These are phyloP conservation scores for Rhipidura dahli DNA, from an alignment of 2,113 vertebrate species.

Conservation along the genomic window DNA sequence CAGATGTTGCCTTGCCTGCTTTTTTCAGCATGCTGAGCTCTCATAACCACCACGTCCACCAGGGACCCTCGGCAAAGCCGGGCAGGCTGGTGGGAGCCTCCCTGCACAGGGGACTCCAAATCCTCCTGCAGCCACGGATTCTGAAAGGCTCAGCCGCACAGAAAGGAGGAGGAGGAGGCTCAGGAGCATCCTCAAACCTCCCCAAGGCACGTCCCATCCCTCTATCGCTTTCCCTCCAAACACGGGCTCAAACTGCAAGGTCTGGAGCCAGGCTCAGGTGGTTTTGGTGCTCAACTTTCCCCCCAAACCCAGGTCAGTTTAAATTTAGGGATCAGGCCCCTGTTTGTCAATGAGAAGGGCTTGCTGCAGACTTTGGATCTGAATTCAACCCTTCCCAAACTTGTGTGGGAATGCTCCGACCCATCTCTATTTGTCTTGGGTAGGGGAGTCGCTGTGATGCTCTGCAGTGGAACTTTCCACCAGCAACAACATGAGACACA, in stretches of 20 bases:
- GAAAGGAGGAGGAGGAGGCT: neutral
- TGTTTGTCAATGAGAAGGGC: neutral
- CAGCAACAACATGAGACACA: slow-evolving; percentile 60
- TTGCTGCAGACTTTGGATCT: neutral
- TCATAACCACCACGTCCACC: rapidly evolving
- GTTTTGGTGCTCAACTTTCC: neutral
- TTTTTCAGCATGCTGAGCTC: neutral
- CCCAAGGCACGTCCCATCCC: neutral
- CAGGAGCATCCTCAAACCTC: neutral
- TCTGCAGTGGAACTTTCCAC: slow-evolving; percentile 76
- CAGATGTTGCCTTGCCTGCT: neutral
- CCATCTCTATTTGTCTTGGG: slow-evolving; percentile 64
- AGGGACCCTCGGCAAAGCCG: neutral
- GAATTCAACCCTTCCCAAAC: slow-evolving; percentile 10
- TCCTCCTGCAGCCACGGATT: neutral
- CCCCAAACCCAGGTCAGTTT: neutral
- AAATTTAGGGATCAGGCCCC: neutral
- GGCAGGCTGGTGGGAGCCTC: neutral
- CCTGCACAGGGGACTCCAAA: neutral
- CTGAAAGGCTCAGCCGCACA: neutral
- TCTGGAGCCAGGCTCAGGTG: neutral
- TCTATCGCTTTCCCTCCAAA: neutral
- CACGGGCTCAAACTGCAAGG: neutral
- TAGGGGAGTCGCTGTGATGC: slow-evolving; percentile 46
- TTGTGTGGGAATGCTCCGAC: neutral